Evolutionary conservation across 2,888 invertebrate species (phyloP).

Genomic region (Leptinotarsa peninsularis): DNA sequence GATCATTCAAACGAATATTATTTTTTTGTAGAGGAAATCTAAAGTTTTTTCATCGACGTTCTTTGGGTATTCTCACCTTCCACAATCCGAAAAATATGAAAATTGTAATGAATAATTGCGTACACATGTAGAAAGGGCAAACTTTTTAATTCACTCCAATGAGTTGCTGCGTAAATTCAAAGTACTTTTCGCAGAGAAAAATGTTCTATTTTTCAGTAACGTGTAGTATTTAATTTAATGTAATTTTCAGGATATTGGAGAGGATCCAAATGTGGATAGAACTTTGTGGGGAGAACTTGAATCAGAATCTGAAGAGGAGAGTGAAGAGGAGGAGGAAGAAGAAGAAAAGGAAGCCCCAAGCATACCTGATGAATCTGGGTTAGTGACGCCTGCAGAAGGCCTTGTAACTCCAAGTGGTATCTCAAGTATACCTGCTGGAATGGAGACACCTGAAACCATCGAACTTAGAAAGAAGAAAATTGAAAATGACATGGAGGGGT

Average conservation of each 20-base stretch:
- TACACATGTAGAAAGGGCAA: too few relatives aligned
- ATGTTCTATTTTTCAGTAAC: too few relatives aligned
- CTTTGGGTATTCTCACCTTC: too few relatives aligned
- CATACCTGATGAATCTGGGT: slow-evolving; percentile 80
- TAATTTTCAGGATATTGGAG: slow-evolving; percentile 70
- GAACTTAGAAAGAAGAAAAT: slow-evolving; percentile 97
- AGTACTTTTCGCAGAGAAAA: too few relatives aligned
- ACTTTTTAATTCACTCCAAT: too few relatives aligned
- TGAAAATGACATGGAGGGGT: slow-evolving; percentile 96
- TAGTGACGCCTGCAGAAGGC: slow-evolving; percentile 94
- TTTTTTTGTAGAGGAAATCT: too few relatives aligned
- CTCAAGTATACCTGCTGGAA: slow-evolving; percentile 89
- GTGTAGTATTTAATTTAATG: too few relatives aligned
- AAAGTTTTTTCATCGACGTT: too few relatives aligned
- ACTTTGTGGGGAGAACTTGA: slow-evolving; percentile 98
- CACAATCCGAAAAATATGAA: too few relatives aligned
- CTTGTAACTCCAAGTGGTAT: slow-evolving; percentile 95
- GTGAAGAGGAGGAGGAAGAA: slow-evolving; percentile 77
- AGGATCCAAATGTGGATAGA: slow-evolving; percentile 91
- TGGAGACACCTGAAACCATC: slow-evolving; percentile 99
- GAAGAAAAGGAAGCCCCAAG: slow-evolving; percentile 74
- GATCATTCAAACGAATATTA: not conserved
- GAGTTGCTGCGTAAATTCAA: too few relatives aligned
- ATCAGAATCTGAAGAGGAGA: slow-evolving; percentile 86
- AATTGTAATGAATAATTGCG: too few relatives aligned